A percentile compares a stretch with the other conserved stretches of the same genome.
Evolutionary conservation across 2,888 invertebrate species (phyloP).

Genomic region (Leptura quadrifasciata): DNA sequence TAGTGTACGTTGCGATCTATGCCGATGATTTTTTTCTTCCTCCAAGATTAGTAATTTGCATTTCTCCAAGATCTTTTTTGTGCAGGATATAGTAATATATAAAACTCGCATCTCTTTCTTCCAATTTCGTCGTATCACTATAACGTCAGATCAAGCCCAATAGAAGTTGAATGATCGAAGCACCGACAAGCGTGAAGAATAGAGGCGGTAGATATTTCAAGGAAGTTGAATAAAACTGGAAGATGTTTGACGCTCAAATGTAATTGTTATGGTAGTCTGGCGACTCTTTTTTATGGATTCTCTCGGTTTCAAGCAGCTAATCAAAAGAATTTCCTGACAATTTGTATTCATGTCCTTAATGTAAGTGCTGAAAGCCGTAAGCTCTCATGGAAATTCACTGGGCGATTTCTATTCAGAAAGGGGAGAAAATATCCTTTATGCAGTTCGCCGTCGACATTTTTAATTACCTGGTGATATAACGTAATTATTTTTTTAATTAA

Average conservation of each 20-base stretch:
- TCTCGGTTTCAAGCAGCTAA: constrained; percentile 2
- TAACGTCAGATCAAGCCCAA: background rate
- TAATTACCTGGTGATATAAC: constrained; percentile 20
- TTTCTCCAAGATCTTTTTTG: no score
- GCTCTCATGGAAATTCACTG: constrained; percentile 4
- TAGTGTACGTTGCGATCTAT: no score
- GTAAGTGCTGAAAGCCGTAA: constrained; percentile 1
- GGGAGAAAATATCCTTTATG: background rate
- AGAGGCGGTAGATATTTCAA: background rate
- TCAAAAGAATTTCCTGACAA: constrained; percentile 7
- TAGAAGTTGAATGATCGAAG: background rate
- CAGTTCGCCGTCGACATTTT: constrained; percentile 4
- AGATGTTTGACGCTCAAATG: constrained; percentile 7
- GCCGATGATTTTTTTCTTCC: no score
- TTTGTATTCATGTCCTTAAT: constrained; percentile 1
- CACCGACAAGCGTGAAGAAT: background rate
- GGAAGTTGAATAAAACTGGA: background rate
- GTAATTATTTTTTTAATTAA: constrained; percentile 30
- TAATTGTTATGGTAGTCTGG: background rate
- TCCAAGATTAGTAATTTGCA: no score
- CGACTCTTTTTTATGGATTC: constrained; percentile 7
- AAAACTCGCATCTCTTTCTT: background rate
- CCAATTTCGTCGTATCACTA: background rate
- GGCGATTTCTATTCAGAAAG: background rate
- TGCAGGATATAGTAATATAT: no score